Percentiles rank a stretch among this genome's conserved stretches.
These are phyloP conservation scores for Thaumetopoea pityocampa DNA, from an alignment of 1,140 invertebrate species.

Conservation along the genomic window DNA sequence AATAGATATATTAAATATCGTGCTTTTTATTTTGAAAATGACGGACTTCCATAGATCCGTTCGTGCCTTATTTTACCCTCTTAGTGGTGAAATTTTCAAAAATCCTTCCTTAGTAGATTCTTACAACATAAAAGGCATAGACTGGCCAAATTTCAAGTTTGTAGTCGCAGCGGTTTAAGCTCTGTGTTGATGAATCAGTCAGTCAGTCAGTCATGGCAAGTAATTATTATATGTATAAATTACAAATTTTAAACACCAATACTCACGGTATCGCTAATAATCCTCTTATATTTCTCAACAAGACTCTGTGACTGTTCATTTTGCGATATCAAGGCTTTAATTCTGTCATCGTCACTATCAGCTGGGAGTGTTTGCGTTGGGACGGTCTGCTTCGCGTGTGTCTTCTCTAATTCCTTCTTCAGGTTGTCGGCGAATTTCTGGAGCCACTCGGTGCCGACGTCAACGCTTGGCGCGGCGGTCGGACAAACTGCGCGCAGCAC, in stretches of 20 bases:
- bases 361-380: slow-evolving; percentile 1
- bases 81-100: no score
- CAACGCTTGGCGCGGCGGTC: slow-evolving; percentile 67
- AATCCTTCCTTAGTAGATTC: no score
- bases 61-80: no score
- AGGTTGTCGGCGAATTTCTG: slow-evolving; percentile 74
- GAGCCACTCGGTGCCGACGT: slow-evolving; percentile 73
- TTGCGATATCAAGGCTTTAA: slow-evolving; percentile 64
- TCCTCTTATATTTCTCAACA: slow-evolving; percentile 83
- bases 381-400: slow-evolving; percentile 13
- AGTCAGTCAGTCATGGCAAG: no score
- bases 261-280: slow-evolving; percentile 85
- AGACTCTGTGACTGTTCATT: slow-evolving; percentile 80
- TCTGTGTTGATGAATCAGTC: no score
- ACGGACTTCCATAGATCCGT: no score
- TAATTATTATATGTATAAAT: slow-evolving; percentile 1
- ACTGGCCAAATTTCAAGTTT: no score
- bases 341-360: slow-evolving; percentile 25
- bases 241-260: slow-evolving; percentile 8
- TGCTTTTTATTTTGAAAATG: no score
- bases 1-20: no score
- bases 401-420: slow-evolving; percentile 37
- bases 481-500: slow-evolving; percentile 80
- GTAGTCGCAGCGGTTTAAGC: no score
- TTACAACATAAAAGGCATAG: no score